phyloP scores from a whole-genome alignment of 2,113 vertebrate species.

The Bubo scandiacus region DNA sequence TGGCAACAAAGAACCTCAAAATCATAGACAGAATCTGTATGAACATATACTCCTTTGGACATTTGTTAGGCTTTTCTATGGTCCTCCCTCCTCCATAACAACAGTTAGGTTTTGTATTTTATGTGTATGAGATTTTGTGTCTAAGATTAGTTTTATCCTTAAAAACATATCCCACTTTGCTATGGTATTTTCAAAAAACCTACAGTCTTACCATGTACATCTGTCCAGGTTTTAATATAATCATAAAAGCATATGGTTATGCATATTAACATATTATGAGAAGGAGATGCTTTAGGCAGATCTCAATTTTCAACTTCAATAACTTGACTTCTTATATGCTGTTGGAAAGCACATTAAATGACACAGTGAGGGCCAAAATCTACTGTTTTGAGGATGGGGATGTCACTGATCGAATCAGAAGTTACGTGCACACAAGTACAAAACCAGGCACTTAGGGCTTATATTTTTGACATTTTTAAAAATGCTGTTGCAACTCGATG shows the following conservation, averaged over 20 bases:
- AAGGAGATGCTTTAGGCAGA: not conserved
- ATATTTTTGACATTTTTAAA: not conserved
- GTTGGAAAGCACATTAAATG: not conserved
- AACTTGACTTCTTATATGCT: not conserved
- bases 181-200: not conserved
- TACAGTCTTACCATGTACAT: not conserved
- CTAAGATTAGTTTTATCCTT: not conserved
- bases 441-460: not conserved
- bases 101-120: not conserved
- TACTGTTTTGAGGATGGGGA: not conserved
- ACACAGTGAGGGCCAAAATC: not conserved
- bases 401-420: not conserved
- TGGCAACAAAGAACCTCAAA: not conserved
- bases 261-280: not conserved
- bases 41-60: not conserved
- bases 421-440: not conserved
- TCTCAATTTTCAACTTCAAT: constrained; percentile 8
- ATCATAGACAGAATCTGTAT: not conserved
- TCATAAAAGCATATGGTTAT: constrained; percentile 43
- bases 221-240: constrained; percentile 9
- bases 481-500: not conserved
- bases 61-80: not conserved
- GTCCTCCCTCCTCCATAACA: not conserved
- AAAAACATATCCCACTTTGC: not conserved
- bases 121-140: not conserved